phyloP scores from a whole-genome alignment of 2,113 vertebrate genomes.

The Notothenia coriiceps region DNA sequence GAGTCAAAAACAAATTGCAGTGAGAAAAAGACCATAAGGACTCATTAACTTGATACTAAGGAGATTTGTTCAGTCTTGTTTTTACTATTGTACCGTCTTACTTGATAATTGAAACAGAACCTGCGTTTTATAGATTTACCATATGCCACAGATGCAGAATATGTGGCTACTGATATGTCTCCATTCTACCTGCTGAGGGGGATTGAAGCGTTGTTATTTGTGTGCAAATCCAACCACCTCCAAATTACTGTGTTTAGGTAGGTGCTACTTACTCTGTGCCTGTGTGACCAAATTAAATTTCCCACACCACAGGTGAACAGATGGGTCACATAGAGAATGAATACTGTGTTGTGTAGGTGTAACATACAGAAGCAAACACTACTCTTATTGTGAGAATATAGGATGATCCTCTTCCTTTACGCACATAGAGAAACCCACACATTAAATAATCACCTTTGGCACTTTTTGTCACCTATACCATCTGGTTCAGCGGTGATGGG shows the following conservation, averaged over 20 bases:
- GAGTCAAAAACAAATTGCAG: neutral
- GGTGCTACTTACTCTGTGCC: neutral
- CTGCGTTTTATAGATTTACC: constrained; percentile 39
- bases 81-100: neutral
- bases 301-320: constrained; percentile 8
- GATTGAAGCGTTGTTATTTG: neutral
- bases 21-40: neutral
- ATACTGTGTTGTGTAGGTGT: constrained; percentile 6
- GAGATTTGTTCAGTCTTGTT: neutral
- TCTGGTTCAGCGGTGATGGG: constrained; percentile 51
- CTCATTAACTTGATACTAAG: neutral
- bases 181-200: constrained; percentile 6
- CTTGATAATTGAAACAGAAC: constrained; percentile 18
- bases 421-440: constrained; percentile 18
- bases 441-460: constrained; percentile 47
- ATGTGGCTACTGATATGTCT: constrained; percentile 2
- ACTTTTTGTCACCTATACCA: constrained; percentile 54
- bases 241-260: neutral
- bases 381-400: constrained; percentile 11
- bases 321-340: constrained; percentile 10
- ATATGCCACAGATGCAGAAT: constrained; percentile 31
- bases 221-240: constrained; percentile 2
- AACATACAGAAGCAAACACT: neutral
- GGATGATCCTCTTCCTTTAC: neutral
- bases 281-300: constrained; percentile 14